Evolutionary conservation across 2,797 vertebrate genomes (phyloP), one percentile per base, ranked within the genome.

Genomic region (Pagetopsis macropterus): DNA sequence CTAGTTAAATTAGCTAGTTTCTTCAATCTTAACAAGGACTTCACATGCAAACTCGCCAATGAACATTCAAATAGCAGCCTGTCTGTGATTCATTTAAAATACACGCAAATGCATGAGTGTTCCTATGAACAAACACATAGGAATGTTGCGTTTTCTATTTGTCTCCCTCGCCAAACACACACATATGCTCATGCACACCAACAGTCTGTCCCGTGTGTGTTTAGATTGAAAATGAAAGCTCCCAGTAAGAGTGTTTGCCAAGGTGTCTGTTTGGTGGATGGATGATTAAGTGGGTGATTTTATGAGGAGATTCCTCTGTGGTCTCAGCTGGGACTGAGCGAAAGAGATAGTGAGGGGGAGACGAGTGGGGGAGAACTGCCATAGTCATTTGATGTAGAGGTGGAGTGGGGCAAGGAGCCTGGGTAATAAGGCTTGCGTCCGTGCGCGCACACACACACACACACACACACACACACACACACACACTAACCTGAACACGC

Each of bases 261-360:
- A 73, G 75, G 83, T 70, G 82, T 87, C 76, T 76, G 67, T 75
- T 76, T 56, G 75, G 77, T 72, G 76, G 82, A 76, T 64, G 57
- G 85, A 86, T 91, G 89, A 89, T 91, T 90, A 88, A 90, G 84
- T 76, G 86, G 73, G 61, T 87, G 87, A 88, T 87, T 89, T 78
- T 72, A 73, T 76, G 84, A 78, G 76, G 82, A 87, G 83, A 82
- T 88, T 88, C 88, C 81, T 85, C 78, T 83, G 87, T 78, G 89
- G 84, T 84, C 85, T 84, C 85, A 82, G 87, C 77, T 78, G 78
- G 81, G 80, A 83, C 79, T 76, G 56, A 76, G 82, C 37, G 3
- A 73, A 66, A 55, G 64, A 76, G 83, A 83, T 76, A 70, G 72
- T 50, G 84, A 27, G 54, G 71, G 70, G 70, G 78, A 64, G 72